phyloP scores from a whole-genome alignment of 1,140 invertebrate species.

The Hyphantria cunea region DNA sequence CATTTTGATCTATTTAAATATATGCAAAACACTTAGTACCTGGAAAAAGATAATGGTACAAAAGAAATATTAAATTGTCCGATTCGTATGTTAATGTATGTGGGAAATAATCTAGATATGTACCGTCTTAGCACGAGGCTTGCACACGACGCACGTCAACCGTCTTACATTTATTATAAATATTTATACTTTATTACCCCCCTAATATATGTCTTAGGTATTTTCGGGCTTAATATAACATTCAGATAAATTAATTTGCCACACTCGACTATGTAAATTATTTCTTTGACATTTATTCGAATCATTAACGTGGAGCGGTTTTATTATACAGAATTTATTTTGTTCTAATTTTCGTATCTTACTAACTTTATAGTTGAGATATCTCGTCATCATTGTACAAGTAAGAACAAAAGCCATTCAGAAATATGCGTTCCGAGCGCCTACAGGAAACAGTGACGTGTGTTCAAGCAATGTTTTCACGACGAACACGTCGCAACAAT shows the following conservation, averaged over 20 bases:
- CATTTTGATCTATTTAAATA: conserved; percentile 56
- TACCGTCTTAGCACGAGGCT: conserved; percentile 45
- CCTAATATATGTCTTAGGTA: conserved; percentile 11
- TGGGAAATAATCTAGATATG: conserved; percentile 51
- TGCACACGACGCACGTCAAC: conserved; percentile 43
- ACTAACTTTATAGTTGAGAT: conserved; percentile 30
- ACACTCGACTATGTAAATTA: conserved; percentile 19
- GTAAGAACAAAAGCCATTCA: conserved; percentile 77
- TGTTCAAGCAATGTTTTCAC: conserved; percentile 69
- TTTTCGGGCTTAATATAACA: background rate
- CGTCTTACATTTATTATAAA: conserved; percentile 43
- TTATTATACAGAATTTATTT: conserved; percentile 20
- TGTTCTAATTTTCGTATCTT: conserved; percentile 28
- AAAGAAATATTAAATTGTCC: conserved; percentile 63
- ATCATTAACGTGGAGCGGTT: conserved; percentile 1
- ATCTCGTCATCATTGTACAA: conserved; percentile 49
- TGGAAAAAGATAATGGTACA: conserved; percentile 57
- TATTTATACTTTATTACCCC: conserved; percentile 28
- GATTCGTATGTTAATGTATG: conserved; percentile 69
- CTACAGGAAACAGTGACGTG: conserved; percentile 64
- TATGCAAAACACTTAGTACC: conserved; percentile 67
- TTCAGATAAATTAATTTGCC: conserved; percentile 3
- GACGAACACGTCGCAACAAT: conserved; percentile 60
- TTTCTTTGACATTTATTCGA: conserved; percentile 15
- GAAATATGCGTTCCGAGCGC: conserved; percentile 55